phyloP scores from a whole-genome alignment of 2,113 vertebrate genomes.

The Porphyrio hochstetteri region DNA sequence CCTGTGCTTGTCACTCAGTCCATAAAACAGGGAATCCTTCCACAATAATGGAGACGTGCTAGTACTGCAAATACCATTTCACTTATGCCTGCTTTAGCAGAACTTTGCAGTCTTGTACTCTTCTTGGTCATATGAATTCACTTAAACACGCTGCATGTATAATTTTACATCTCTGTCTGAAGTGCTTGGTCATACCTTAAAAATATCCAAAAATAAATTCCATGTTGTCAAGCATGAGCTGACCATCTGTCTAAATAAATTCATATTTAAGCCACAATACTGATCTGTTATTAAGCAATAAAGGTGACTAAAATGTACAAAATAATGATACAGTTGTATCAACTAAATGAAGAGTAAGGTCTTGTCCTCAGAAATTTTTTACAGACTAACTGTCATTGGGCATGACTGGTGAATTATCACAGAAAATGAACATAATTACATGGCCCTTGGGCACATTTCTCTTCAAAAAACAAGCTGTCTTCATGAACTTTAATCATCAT shows the following conservation, averaged over 20 bases:
- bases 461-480: neutral
- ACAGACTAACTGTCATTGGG: neutral
- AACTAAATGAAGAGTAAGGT: neutral
- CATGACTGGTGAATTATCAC: neutral
- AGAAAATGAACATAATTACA: neutral
- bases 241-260: neutral
- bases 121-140: neutral
- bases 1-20: neutral
- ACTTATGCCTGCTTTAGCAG: neutral
- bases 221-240: neutral
- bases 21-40: neutral
- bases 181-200: neutral
- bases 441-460: neutral
- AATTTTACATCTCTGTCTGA: neutral
- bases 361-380: neutral
- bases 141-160: neutral
- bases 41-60: fast-evolving
- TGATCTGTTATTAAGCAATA: neutral
- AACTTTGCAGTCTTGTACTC: neutral
- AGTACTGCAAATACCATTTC: neutral
- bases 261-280: neutral
- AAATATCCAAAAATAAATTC: neutral
- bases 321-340: neutral
- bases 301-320: neutral
- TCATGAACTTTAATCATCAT: neutral